Evolutionary conservation across 2,797 vertebrate species (phyloP), one percentile per base, ranked within the genome.

Genomic region (Crenuchus spilurus): DNA sequence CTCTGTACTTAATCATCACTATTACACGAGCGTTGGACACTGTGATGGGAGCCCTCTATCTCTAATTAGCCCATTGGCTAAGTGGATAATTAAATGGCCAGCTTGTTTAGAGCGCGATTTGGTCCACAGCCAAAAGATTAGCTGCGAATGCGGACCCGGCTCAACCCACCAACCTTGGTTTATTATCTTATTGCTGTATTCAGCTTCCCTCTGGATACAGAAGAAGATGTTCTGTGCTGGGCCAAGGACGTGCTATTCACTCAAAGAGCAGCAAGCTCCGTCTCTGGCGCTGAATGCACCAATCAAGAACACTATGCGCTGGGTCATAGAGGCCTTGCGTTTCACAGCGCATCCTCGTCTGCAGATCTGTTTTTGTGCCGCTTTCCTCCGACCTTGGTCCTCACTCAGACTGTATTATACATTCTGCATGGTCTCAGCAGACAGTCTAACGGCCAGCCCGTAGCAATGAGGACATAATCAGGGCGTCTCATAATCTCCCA

Each of bases 31-130:
- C 75, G 48, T 63, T 80, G 68, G 78, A 52, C 33, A 81, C 85
- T 87, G 83, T 87, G 82, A 88, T 84, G 77, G 48, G 65, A 71
- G 79, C 79, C 77, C 88, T 86, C 77, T 85, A 83, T 77, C 31
- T 63, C 74, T 83, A 76, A 82, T 82, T 72, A 76, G 58, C 66
- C 83, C 77, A 81, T 81, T 81, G 83, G 75, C 74, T 35, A 62
- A 69, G 57, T 81, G 83, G 80, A 85, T 89, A 87, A 88, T 89
- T 86, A 85, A 83, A 79, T 83, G 75, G 83, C 87, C 82, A 82
- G 80, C 84, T 87, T 89, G 85, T 89, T 87, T 81, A 86, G 84
- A 76, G 51, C 66, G 37, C 66, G 41, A 75, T 83, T 81, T 75
- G 79, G 77, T 74, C 18, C 69, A 62, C 16, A 13, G 77, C 79